phyloP scores from a whole-genome alignment of 2,888 invertebrate species.

The Synanthedon formicaeformis region DNA sequence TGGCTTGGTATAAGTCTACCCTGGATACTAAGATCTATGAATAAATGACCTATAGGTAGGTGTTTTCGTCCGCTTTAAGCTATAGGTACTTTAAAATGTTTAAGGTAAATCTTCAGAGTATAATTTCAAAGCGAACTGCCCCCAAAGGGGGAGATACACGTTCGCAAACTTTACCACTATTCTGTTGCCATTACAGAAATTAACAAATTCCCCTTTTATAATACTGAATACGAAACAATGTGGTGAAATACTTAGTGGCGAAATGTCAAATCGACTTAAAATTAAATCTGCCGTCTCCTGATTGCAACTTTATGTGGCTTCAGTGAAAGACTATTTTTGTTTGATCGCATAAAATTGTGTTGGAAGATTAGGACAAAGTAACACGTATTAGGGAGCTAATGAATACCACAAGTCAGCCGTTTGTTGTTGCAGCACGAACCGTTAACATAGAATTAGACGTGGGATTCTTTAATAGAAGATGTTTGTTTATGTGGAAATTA shows the following conservation, averaged over 20 bases:
- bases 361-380: conserved; percentile 58
- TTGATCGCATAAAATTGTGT: conserved; percentile 22
- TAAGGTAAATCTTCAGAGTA: conserved; percentile 3
- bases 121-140: conserved; percentile 11
- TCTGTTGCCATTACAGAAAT: conserved; percentile 32
- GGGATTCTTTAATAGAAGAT: background rate
- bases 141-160: conserved; percentile 7
- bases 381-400: conserved; percentile 61
- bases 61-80: too few species aligned
- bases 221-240: conserved; percentile 46
- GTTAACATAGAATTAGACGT: background rate
- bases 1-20: too few species aligned
- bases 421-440: conserved; percentile 18
- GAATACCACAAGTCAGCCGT: conserved; percentile 55
- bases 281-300: conserved; percentile 12
- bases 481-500: background rate
- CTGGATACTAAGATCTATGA: too few species aligned
- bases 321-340: conserved; percentile 17
- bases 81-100: too few species aligned
- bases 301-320: conserved; percentile 12
- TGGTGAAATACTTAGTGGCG: conserved; percentile 39
- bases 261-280: conserved; percentile 45
- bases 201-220: conserved; percentile 46
- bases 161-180: conserved; percentile 17
- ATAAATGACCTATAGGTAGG: too few species aligned